Conservation (phyloP, 2,113 vertebrate species). For the Eurypyga helias region DNA sequence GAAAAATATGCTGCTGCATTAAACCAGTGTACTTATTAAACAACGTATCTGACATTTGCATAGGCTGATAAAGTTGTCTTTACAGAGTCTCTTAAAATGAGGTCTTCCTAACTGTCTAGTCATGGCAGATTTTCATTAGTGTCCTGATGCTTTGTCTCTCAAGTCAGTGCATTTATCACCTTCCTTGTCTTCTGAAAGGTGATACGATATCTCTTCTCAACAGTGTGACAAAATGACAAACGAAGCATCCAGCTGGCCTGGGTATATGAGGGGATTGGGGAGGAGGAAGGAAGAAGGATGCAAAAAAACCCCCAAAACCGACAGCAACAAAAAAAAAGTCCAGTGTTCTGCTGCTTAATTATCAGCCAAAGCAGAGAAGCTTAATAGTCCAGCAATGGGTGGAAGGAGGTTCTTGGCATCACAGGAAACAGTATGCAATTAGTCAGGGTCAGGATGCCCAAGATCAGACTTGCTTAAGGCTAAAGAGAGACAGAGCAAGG, state of each 20-base stretch:
- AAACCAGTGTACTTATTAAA: not conserved
- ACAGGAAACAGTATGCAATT: constrained; percentile 61
- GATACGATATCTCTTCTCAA: not conserved
- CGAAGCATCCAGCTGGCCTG: constrained; percentile 4
- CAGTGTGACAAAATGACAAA: constrained; percentile 21
- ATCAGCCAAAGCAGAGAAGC: constrained; percentile 3
- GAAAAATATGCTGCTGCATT: not conserved
- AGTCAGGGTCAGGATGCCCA: constrained; percentile 57
- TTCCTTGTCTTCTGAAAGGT: not conserved
- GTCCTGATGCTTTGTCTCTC: not conserved
- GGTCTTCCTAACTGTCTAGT: not conserved
- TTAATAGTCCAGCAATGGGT: constrained; percentile 5
- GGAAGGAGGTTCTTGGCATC: constrained; percentile 31
- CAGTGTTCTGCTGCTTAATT: constrained; percentile 13
- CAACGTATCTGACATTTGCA: not conserved
- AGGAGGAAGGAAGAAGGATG: not conserved
- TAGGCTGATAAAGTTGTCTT: constrained; percentile 13
- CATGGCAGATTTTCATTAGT: constrained; percentile 1
- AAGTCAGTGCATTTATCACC: not conserved
- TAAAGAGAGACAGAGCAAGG: constrained; percentile 21
- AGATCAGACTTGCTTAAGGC: constrained; percentile 53
- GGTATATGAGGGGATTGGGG: not conserved
- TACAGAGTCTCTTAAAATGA: not conserved
- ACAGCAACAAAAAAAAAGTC: not conserved
- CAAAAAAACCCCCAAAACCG: not conserved